Base-by-base conservation (phyloP, 2,888 invertebrate species). In the Resseliella maxima region DNA sequence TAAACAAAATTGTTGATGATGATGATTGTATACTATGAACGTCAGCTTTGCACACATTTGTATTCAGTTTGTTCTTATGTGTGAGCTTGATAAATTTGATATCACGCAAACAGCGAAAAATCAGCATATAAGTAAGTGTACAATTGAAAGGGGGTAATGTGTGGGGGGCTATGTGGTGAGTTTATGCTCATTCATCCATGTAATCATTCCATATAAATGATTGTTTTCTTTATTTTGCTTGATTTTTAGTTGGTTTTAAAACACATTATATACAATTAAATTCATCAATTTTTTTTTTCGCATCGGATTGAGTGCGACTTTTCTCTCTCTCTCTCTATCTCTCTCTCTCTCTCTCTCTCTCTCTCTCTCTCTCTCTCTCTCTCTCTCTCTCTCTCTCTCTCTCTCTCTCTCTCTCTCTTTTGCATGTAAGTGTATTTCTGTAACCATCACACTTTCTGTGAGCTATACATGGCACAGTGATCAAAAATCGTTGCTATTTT, bases 181-280 rank as follows among this genome's bases (percentile, higher is more conserved):
- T 18, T 21, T 35, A 31, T 72, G 31, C 72, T 72, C 31, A 72
- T 72, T 72, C 72, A 72, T 15, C 72, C 72, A 31, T 72, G 72
- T 72, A 72, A 72, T 72, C 72, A 72, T 18, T 72, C 35, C 31
- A 31, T 35, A 72, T 72, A 72, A 72, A 72, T 35, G 72, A 35
- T 72, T 72, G 72, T 72, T 72, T 72, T 35, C 35, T 72, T 72
- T 72, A 72, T 72, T 72, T 72, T 35, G 72, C 31, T 72, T 72
- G 72, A 72, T 72, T 72, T 72, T 72, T 72, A 72, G 72, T 35
- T 72, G 72, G 72, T 72, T 72, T n/a, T 72, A 31, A 72, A 72
- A 72, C 35, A 72, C 35, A 72, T 35, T 72, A 72, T 72, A 31
- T 35, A 72, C 72, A 72, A 72, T 72, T 72, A 72, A 72, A 72